phyloP scores from a whole-genome alignment of 53 echinoderm and acorn worm species.

The Echinarachnius parma region DNA sequence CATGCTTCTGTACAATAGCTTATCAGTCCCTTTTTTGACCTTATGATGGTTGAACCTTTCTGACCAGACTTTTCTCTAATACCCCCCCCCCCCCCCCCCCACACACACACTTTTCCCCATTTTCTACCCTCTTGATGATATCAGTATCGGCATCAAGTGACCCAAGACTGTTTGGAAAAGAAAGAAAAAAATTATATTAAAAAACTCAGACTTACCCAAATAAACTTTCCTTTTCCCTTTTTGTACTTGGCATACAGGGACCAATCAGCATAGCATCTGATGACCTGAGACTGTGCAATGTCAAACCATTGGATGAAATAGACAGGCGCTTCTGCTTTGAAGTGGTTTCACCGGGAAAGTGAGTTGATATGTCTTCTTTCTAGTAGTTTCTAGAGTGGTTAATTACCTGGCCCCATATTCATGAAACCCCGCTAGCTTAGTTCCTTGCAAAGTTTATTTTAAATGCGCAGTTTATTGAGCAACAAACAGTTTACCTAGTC shows the following conservation, averaged over 20 bases:
- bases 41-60: neutral
- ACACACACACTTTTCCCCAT: no score
- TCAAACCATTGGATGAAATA: constrained; percentile 82
- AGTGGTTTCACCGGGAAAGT: constrained; percentile 95
- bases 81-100: neutral
- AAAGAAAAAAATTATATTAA: neutral
- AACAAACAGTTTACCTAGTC: no score
- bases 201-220: neutral
- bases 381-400: no score
- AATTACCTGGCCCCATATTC: no score
- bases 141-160: neutral
- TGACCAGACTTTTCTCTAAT: neutral
- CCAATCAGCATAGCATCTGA: constrained; percentile 80
- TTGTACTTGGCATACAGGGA: no score
- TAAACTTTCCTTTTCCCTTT: neutral
- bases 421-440: no score
- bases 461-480: no score
- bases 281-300: constrained; percentile 90
- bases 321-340: constrained; percentile 98
- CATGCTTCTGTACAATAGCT: no score
- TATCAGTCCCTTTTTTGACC: no score
- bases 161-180: neutral
- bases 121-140: no score
- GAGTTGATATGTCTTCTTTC: constrained; percentile 52
- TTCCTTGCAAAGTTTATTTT: no score